Evolutionary conservation across 2,888 invertebrate species (phyloP).

Genomic region (Lacanobia oleracea): DNA sequence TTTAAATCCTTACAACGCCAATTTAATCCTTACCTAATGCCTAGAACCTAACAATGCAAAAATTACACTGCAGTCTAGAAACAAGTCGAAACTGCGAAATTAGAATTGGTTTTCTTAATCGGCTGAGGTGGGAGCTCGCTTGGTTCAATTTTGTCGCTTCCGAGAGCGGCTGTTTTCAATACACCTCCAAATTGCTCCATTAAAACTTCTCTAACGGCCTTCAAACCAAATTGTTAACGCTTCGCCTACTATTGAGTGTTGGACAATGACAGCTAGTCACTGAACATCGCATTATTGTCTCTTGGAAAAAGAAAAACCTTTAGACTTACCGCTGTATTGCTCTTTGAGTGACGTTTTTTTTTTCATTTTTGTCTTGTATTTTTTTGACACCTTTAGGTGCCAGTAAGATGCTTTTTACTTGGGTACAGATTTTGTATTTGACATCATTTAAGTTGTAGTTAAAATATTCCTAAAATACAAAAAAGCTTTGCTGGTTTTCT

Average conservation of each 20-base stretch:
- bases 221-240: constrained; percentile 78
- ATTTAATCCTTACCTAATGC: too few species aligned
- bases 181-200: constrained; percentile 84
- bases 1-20: constrained; percentile 29
- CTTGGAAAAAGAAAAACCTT: constrained; percentile 46
- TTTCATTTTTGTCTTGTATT: constrained; percentile 10
- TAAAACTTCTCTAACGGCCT: constrained; percentile 82
- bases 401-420: constrained; percentile 21
- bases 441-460: not conserved
- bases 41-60: constrained; percentile 56
- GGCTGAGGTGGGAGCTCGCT: constrained; percentile 67
- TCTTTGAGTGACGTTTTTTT: constrained; percentile 38
- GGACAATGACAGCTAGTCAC: constrained; percentile 70
- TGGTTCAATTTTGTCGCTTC: constrained; percentile 68
- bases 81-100: constrained; percentile 60
- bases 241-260: constrained; percentile 72
- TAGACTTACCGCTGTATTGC: constrained; percentile 11
- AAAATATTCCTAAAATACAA: not conserved
- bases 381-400: constrained; percentile 27
- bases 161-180: constrained; percentile 80
- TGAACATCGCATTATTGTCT: constrained; percentile 59
- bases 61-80: constrained; percentile 50
- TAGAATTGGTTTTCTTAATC: constrained; percentile 75
- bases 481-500: not conserved
- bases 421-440: not conserved